Percentiles rank a stretch among this genome's conserved stretches.
phyloP scores from a whole-genome alignment of 1,140 invertebrate species.

The Steinernema khuongi region DNA sequence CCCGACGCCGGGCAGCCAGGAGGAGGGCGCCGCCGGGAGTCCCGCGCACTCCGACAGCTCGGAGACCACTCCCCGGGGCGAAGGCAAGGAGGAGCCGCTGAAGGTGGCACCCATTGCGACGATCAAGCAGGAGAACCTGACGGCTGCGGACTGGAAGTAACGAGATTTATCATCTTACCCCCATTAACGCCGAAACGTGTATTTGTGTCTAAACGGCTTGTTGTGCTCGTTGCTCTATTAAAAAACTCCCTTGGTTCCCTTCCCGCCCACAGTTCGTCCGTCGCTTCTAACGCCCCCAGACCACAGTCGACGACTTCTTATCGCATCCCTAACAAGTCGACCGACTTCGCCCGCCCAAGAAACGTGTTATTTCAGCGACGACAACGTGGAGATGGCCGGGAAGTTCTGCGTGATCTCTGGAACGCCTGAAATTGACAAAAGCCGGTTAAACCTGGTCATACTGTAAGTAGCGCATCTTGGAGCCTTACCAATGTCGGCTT shows the following conservation, averaged over 20 bases:
- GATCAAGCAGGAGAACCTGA: slow-evolving; percentile 4
- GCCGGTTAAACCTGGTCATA: background rate
- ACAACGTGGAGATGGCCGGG: background rate
- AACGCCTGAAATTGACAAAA: background rate
- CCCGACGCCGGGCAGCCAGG: background rate
- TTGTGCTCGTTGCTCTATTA: slow-evolving; percentile 7
- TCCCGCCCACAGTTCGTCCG: background rate
- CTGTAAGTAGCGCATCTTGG: background rate
- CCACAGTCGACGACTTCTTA: background rate
- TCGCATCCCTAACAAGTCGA: background rate
- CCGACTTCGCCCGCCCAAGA: background rate
- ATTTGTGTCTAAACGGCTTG: slow-evolving; percentile 7
- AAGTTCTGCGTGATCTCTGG: slow-evolving; percentile 14
- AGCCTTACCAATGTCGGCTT: background rate
- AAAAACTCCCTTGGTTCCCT: background rate
- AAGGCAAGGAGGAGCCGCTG: background rate
- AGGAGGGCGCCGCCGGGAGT: background rate
- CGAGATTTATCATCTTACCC: background rate
- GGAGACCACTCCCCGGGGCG: background rate
- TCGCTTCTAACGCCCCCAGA: slow-evolving; percentile 11
- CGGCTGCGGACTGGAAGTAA: background rate
- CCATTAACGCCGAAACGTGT: slow-evolving; percentile 7
- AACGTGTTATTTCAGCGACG: background rate
- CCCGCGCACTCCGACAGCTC: background rate
- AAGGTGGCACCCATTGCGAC: background rate